Percentiles rank a stretch among this genome's conserved stretches.
Evolutionary conservation across 23 tunicate species (phyloP).

Genomic region (Phallusia fumigata): DNA sequence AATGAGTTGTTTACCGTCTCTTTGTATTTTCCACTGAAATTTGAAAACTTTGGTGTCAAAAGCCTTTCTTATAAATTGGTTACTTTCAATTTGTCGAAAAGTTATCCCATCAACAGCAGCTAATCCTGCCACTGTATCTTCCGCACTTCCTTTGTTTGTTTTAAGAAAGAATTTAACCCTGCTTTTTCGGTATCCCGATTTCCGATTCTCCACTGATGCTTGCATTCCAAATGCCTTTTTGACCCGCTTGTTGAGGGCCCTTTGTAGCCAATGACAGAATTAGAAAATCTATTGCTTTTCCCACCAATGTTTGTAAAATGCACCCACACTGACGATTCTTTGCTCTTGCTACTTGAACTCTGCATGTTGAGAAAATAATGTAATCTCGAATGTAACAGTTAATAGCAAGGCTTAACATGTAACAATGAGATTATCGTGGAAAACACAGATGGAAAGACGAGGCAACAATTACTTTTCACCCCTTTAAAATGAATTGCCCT

Average conservation of each 20-base stretch:
- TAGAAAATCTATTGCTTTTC: background rate
- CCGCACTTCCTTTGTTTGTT: background rate
- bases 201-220: background rate
- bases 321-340: no score
- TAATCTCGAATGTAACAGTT: background rate
- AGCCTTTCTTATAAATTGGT: background rate
- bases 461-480: background rate
- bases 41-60: background rate
- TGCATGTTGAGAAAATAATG: background rate
- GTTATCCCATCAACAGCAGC: background rate
- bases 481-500: background rate
- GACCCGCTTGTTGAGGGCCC: background rate
- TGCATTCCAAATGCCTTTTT: no score
- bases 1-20: background rate
- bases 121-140: no score
- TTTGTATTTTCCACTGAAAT: background rate
- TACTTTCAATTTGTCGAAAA: background rate
- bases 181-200: background rate
- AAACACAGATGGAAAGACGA: background rate
- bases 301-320: no score
- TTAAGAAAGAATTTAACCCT: background rate
- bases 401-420: background rate
- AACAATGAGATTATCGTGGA: no score
- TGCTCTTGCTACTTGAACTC: background rate
- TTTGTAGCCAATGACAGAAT: background rate